Conservation (phyloP, 2,797 vertebrate species). For the Ataeniobius toweri region DNA sequence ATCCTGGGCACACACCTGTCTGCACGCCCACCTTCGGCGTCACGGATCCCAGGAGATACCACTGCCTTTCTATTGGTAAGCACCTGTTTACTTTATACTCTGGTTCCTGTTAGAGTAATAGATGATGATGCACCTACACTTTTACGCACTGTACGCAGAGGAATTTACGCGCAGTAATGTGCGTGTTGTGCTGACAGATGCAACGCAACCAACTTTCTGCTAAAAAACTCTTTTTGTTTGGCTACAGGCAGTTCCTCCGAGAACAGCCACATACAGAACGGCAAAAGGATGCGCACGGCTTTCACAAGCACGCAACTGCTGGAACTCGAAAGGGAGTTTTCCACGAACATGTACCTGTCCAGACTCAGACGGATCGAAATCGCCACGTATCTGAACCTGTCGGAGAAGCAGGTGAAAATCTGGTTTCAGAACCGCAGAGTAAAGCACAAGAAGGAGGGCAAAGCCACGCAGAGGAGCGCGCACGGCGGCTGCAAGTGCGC, state of each 20-base stretch:
- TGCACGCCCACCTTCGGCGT: constrained; percentile 90
- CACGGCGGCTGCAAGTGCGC: constrained; percentile 92
- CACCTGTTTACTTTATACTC: constrained; percentile 30
- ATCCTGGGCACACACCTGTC: constrained; percentile 80
- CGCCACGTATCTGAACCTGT: constrained; percentile 95
- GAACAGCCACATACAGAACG: constrained; percentile 88
- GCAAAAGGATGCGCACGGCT: constrained; percentile 97
- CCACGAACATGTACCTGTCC: constrained; percentile 98
- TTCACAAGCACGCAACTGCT: constrained; percentile 98
- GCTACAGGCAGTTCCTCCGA: constrained; percentile 86
- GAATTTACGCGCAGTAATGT: constrained; percentile 24
- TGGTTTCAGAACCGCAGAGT: constrained; percentile 99
- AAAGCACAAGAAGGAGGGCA: constrained; percentile 98
- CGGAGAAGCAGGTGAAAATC: constrained; percentile 98
- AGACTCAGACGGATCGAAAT: constrained; percentile 96
- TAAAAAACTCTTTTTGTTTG: not conserved
- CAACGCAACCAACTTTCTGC: not conserved
- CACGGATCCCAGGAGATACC: constrained; percentile 93
- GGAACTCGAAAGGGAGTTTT: constrained; percentile 96
- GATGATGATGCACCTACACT: not conserved
- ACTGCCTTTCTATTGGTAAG: constrained; percentile 96
- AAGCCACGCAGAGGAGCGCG: constrained; percentile 87
- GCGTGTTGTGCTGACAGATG: not conserved
- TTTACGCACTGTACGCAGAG: constrained; percentile 32
- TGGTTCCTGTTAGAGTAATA: constrained; percentile 16